Evolutionary conservation across 2,888 invertebrate species (phyloP).

Genomic region (Leucozona laternaria): DNA sequence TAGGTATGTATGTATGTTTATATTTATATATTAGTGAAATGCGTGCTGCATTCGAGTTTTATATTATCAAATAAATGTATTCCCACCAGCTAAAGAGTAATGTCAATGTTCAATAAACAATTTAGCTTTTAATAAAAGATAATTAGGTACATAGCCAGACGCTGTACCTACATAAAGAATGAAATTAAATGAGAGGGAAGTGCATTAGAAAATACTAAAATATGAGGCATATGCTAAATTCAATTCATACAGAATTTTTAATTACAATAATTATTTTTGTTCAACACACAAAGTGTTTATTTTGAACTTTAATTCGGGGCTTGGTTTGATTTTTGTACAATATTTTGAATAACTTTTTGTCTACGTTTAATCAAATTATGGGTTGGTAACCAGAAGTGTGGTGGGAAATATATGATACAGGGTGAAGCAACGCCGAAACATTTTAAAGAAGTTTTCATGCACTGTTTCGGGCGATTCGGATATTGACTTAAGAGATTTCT

Average conservation of each 20-base stretch:
- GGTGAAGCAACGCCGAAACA: too few species aligned
- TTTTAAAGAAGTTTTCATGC: too few species aligned
- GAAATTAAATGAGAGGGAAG: not conserved
- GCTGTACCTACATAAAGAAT: not conserved
- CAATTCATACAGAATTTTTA: not conserved
- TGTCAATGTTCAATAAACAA: conserved; percentile 23
- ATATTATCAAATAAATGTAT: not conserved
- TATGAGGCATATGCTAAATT: not conserved
- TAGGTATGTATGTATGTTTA: not conserved
- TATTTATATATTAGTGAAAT: not conserved
- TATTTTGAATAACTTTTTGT: too few species aligned
- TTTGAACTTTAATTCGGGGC: not conserved
- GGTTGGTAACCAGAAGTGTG: not conserved
- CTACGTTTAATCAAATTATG: too few species aligned
- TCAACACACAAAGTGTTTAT: not conserved
- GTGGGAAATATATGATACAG: too few species aligned
- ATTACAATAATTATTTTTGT: not conserved
- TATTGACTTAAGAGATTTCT: too few species aligned
- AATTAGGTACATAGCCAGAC: not conserved
- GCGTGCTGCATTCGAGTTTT: not conserved
- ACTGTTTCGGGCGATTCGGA: too few species aligned
- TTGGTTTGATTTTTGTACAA: not conserved
- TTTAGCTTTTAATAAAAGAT: conserved; percentile 21
- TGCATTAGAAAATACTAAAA: not conserved
- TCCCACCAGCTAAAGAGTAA: not conserved